Evolutionary conservation across 2,797 vertebrate genomes (phyloP).

Genomic region (Eulemur rubriventer): DNA sequence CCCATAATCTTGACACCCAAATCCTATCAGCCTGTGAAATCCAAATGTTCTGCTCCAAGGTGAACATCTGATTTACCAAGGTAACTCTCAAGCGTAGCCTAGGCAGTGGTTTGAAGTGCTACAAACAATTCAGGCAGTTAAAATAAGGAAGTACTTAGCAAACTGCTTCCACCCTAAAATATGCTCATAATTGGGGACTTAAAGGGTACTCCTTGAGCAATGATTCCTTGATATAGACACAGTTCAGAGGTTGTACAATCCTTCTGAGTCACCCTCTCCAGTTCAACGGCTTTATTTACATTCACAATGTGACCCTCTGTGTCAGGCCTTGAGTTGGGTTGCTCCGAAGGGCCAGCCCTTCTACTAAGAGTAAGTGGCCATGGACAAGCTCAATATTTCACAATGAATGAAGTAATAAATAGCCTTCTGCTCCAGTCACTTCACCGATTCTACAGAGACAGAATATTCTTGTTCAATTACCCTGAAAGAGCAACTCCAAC

Average conservation of each 20-base stretch:
- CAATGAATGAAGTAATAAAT: not conserved
- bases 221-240: not conserved
- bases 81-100: not conserved
- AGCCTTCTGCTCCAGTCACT: not conserved
- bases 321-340: not conserved
- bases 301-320: not conserved
- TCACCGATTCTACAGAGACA: not conserved
- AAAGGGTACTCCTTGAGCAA: not conserved
- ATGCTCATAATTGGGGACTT: not conserved
- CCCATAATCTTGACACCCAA: slow-evolving; percentile 42
- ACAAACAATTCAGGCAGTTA: not conserved
- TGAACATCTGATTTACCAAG: not conserved
- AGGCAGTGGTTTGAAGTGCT: not conserved
- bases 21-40: slow-evolving; percentile 38
- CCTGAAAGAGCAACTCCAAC: not conserved
- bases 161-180: not conserved
- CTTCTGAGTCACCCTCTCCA: not conserved
- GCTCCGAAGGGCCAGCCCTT: not conserved
- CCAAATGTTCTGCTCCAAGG: not conserved
- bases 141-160: slow-evolving; percentile 29
- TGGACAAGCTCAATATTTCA: not conserved
- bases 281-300: not conserved
- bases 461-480: not conserved
- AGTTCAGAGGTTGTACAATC: not conserved
- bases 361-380: not conserved